These are phyloP conservation scores for Triplophysa siluroides DNA, from an alignment of 2,113 vertebrate genomes.

Conservation along the genomic window DNA sequence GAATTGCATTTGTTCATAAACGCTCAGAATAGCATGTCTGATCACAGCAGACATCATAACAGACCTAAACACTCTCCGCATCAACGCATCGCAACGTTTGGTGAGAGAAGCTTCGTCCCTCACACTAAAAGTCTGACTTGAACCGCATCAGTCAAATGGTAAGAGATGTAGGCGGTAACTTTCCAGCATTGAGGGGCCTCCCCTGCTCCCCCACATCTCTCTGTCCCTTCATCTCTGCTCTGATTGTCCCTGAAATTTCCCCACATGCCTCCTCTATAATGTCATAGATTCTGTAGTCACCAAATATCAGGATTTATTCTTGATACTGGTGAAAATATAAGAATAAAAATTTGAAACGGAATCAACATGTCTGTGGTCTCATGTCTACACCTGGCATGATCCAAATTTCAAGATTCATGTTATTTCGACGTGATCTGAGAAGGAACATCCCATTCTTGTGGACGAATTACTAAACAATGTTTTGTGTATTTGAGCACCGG, in stretches of 20 bases:
- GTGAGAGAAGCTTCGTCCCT: neutral
- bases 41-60: neutral
- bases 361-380: too few relatives aligned
- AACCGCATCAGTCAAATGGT: neutral
- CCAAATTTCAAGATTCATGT: too few relatives aligned
- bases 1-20: neutral
- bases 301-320: too few relatives aligned
- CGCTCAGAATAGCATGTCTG: neutral
- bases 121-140: conserved; percentile 27
- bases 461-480: too few relatives aligned
- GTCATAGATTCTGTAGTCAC: too few relatives aligned
- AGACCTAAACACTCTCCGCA: neutral
- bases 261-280: neutral
- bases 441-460: too few relatives aligned
- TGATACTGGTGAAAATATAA: too few relatives aligned
- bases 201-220: conserved; percentile 29
- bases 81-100: neutral
- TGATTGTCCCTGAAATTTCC: conserved; percentile 12
- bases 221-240: neutral
- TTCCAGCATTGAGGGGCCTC: conserved; percentile 43
- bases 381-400: too few relatives aligned
- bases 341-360: too few relatives aligned
- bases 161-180: conserved; percentile 32
- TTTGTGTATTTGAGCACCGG: too few relatives aligned
- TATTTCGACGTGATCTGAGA: too few relatives aligned